Percentiles rank a stretch among this genome's conserved stretches.
Conservation (phyloP, 2,797 vertebrate genomes). For the Poecilia wingei region DNA sequence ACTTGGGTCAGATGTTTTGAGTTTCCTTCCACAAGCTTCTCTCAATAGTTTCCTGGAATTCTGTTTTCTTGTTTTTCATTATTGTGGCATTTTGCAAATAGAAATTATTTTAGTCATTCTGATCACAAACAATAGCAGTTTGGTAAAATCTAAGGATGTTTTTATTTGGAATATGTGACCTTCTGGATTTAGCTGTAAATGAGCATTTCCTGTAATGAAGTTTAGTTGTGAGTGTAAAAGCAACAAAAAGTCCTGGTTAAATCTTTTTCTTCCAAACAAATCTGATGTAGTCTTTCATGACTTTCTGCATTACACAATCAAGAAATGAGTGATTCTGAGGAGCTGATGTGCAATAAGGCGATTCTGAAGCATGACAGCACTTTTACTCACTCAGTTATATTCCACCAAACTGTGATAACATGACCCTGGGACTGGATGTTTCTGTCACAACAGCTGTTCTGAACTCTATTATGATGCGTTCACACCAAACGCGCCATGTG, state of each 20-base stretch:
- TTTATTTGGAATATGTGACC: too few species aligned
- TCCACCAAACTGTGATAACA: background rate
- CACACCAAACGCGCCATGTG: too few species aligned
- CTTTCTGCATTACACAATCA: background rate
- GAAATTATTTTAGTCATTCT: too few species aligned
- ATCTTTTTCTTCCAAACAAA: background rate
- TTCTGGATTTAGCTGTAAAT: background rate
- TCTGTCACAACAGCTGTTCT: background rate
- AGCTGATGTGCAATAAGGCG: background rate
- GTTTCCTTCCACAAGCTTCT: background rate
- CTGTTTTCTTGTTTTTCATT: too few species aligned
- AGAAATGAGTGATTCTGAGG: background rate
- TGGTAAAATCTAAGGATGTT: too few species aligned
- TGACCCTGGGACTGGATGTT: background rate
- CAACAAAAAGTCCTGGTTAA: background rate
- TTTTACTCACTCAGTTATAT: background rate
- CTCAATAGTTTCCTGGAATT: background rate
- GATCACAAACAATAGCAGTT: too few species aligned
- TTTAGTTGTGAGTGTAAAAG: background rate
- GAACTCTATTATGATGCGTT: background rate
- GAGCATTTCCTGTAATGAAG: background rate
- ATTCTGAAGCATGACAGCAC: background rate
- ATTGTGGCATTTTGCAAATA: too few species aligned
- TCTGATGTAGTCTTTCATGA: background rate
- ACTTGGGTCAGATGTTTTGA: background rate